These are phyloP conservation scores for Pundamilia nyererei DNA, from an alignment of 2,113 vertebrate genomes.

Conservation along the genomic window DNA sequence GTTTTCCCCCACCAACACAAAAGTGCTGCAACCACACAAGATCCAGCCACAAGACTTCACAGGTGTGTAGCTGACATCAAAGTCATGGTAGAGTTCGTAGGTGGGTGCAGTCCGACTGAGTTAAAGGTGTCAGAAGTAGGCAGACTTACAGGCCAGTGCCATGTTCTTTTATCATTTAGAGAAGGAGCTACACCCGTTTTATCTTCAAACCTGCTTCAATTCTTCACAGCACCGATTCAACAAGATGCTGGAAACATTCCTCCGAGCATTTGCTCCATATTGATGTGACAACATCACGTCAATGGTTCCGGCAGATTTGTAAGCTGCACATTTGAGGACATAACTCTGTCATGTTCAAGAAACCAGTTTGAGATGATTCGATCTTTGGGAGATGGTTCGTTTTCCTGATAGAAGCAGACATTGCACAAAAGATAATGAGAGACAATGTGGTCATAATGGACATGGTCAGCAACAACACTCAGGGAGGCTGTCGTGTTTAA, in stretches of 20 bases:
- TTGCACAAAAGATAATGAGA: background rate
- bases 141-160: background rate
- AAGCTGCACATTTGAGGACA: background rate
- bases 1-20: background rate
- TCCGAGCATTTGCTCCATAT: background rate
- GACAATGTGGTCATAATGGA: background rate
- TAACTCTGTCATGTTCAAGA: background rate
- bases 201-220: background rate
- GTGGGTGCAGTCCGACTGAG: background rate
- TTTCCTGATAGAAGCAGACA: background rate
- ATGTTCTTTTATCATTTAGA: background rate
- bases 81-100: background rate
- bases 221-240: background rate
- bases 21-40: background rate
- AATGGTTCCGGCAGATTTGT: background rate
- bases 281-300: background rate
- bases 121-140: background rate
- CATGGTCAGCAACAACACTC: background rate
- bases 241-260: background rate
- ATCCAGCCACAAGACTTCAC: background rate
- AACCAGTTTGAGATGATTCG: background rate
- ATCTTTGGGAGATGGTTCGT: background rate
- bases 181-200: background rate
- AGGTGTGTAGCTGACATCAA: background rate
- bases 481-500: background rate